Conservation (phyloP, 2,113 vertebrate genomes). For the Peucedramus taeniatus region DNA sequence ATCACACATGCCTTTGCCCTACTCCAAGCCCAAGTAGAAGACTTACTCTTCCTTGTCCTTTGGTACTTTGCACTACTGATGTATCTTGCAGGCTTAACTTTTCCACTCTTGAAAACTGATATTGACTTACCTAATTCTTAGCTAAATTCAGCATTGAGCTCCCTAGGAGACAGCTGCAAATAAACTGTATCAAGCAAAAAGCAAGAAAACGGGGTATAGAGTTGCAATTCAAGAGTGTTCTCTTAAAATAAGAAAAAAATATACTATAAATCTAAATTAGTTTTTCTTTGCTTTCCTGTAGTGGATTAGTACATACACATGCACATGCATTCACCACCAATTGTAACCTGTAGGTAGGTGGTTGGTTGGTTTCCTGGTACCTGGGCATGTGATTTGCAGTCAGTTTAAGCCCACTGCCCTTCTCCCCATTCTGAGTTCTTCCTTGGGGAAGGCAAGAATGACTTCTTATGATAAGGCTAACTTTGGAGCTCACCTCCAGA, state of each 20-base stretch:
- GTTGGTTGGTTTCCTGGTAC: background rate
- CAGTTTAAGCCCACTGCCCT: background rate
- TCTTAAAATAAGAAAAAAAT: background rate
- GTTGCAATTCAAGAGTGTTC: background rate
- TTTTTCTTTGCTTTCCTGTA: background rate
- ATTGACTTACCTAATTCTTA: background rate
- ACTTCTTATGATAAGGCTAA: background rate
- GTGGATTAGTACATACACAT: background rate
- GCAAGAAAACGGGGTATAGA: background rate
- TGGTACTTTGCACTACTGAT: background rate
- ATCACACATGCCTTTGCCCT: background rate
- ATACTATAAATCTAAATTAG: background rate
- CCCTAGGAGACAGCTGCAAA: background rate
- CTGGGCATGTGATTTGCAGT: background rate
- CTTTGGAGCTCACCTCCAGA: background rate
- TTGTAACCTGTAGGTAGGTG: background rate
- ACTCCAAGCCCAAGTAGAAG: background rate
- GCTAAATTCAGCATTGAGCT: background rate
- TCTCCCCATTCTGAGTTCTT: background rate
- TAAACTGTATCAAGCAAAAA: background rate
- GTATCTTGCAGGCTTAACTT: background rate
- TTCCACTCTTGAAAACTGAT: background rate
- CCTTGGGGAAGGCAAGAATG: background rate
- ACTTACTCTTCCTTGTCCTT: background rate
- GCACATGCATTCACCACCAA: background rate